phyloP scores from a whole-genome alignment of 2,888 invertebrate species.

The Tromatobia lineatoria region DNA sequence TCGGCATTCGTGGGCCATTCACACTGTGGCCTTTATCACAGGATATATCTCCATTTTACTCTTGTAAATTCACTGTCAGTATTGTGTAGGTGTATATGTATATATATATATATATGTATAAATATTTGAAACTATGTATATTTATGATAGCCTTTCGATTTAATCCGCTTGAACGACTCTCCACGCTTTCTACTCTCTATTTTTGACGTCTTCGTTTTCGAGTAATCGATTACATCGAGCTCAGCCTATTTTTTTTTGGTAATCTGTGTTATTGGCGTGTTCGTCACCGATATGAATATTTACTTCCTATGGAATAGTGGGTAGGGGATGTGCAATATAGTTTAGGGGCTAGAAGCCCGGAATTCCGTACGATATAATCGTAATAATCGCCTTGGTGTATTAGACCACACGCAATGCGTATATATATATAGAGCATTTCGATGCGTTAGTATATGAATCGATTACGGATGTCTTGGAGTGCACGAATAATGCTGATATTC shows the following conservation, averaged over 20 bases:
- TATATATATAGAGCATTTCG: neutral
- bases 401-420: constrained; percentile 1
- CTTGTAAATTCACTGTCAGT: constrained; percentile 14
- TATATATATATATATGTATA: too few species aligned
- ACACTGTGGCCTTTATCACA: constrained; percentile 36
- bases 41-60: constrained; percentile 28
- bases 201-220: constrained; percentile 7
- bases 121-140: neutral
- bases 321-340: neutral
- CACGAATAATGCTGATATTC: neutral
- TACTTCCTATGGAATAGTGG: neutral
- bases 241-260: neutral
- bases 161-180: constrained; percentile 43
- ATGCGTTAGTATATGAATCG: neutral
- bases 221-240: neutral
- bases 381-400: constrained; percentile 23
- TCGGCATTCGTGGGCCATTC: constrained; percentile 55
- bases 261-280: neutral
- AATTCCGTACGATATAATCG: neutral
- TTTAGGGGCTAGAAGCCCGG: neutral
- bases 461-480: neutral
- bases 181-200: constrained; percentile 7
- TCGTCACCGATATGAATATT: constrained; percentile 3
- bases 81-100: neutral
- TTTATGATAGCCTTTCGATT: constrained; percentile 44